A percentile compares a stretch with the other conserved stretches of the same genome.
Evolutionary conservation across 2,797 vertebrate species (phyloP).

Genomic region (Perdix hodgsoniae): DNA sequence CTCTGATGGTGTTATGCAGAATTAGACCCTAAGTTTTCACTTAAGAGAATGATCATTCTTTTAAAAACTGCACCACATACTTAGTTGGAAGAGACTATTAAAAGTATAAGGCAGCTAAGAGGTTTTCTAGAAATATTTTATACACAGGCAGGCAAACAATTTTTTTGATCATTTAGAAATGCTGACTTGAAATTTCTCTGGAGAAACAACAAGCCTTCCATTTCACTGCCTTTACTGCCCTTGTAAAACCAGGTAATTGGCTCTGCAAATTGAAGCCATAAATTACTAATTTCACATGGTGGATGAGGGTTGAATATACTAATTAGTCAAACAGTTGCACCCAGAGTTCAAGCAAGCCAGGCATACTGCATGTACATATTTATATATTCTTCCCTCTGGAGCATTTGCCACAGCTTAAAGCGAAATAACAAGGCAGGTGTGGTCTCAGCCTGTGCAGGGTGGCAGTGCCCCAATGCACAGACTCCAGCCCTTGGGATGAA

Average conservation of each 20-base stretch:
- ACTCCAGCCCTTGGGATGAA: neutral
- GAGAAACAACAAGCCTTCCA: neutral
- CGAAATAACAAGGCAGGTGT: neutral
- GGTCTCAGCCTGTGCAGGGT: neutral
- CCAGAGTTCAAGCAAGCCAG: conserved; percentile 5
- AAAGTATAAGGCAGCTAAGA: neutral
- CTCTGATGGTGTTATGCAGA: neutral
- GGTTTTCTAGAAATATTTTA: neutral
- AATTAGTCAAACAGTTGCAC: neutral
- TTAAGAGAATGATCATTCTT: neutral
- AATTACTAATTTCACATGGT: neutral
- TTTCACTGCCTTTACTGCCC: neutral
- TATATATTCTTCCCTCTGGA: neutral
- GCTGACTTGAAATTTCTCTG: conserved; percentile 11
- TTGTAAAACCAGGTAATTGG: conserved; percentile 14
- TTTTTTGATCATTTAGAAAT: neutral
- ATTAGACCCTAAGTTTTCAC: neutral
- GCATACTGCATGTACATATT: neutral
- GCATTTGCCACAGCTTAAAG: neutral
- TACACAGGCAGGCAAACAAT: neutral
- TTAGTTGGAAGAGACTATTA: neutral
- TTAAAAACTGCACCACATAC: neutral
- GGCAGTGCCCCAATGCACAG: neutral
- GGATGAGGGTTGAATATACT: neutral
- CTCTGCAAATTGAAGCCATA: conserved; percentile 6